Conservation (phyloP, 2,888 invertebrate species). For the Zygaena filipendulae region DNA sequence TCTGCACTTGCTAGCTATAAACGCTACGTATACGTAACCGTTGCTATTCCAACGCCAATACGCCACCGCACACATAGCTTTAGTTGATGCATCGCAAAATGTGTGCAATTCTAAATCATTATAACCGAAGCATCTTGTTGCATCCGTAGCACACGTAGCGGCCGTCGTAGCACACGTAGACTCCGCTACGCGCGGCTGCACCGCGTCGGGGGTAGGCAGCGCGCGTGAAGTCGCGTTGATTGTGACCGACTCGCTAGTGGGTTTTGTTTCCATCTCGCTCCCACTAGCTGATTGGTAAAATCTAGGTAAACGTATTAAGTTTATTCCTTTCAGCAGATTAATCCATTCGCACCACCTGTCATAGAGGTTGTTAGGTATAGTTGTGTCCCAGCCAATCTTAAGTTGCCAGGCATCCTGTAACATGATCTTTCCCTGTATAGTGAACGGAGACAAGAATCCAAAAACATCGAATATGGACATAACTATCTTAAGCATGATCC, state of each 20-base stretch:
- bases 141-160: no score
- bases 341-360: conserved; percentile 13
- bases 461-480: conserved; percentile 16
- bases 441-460: conserved; percentile 12
- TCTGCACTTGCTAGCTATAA: conserved; percentile 9
- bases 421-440: conserved; percentile 12
- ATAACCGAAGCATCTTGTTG: no score
- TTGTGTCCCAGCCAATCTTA: conserved; percentile 12
- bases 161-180: no score
- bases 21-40: conserved; percentile 4
- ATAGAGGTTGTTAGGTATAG: conserved; percentile 5
- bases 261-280: no score
- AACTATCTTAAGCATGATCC: conserved; percentile 7
- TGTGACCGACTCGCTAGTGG: no score
- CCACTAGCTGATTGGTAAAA: no score
- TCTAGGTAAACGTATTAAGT: no score
- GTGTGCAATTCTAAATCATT: conserved; percentile 11
- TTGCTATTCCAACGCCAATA: conserved; percentile 12
- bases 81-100: conserved; percentile 8
- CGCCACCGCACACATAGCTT: conserved; percentile 7
- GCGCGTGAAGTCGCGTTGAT: no score
- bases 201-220: no score
- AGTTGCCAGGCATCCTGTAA: conserved; percentile 12
- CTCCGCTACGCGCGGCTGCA: no score
- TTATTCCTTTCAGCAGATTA: conserved; percentile 5